phyloP scores from a whole-genome alignment of 2,888 invertebrate genomes.

The Acanthosepion lycidas region DNA sequence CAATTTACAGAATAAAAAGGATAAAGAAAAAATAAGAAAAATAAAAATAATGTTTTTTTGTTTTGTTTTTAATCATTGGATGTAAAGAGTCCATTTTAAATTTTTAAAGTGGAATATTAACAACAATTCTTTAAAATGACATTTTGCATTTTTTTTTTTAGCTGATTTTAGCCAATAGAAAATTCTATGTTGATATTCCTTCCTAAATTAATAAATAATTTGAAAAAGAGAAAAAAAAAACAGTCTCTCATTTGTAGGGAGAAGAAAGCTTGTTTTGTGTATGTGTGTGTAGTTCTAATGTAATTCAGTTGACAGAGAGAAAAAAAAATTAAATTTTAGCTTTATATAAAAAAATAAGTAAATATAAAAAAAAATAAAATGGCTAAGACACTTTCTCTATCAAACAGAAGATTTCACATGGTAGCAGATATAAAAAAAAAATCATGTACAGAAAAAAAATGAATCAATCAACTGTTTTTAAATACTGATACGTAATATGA shows the following conservation, averaged over 20 bases:
- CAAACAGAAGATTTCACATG: not conserved
- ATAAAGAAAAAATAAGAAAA: not conserved
- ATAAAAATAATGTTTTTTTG: not conserved
- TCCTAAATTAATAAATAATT: not conserved
- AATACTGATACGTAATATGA: not conserved
- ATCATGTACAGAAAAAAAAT: not conserved
- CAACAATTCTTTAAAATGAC: not conserved
- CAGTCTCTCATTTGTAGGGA: not conserved
- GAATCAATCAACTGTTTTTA: not conserved
- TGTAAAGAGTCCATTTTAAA: not conserved
- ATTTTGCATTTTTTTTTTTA: not conserved
- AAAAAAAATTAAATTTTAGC: no score
- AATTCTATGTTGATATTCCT: not conserved
- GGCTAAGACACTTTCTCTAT: not conserved
- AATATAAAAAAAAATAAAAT: no score
- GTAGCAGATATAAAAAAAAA: not conserved
- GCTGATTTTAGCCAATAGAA: not conserved
- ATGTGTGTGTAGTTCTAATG: no score
- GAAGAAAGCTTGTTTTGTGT: not conserved
- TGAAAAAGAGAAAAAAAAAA: not conserved
- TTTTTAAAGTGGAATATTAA: not conserved
- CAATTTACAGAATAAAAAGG: not conserved
- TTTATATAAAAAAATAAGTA: no score
- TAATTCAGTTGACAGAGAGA: no score
- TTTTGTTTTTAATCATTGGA: not conserved